Conservation (phyloP, 2,797 vertebrate species). For the Echeneis naucrates region DNA sequence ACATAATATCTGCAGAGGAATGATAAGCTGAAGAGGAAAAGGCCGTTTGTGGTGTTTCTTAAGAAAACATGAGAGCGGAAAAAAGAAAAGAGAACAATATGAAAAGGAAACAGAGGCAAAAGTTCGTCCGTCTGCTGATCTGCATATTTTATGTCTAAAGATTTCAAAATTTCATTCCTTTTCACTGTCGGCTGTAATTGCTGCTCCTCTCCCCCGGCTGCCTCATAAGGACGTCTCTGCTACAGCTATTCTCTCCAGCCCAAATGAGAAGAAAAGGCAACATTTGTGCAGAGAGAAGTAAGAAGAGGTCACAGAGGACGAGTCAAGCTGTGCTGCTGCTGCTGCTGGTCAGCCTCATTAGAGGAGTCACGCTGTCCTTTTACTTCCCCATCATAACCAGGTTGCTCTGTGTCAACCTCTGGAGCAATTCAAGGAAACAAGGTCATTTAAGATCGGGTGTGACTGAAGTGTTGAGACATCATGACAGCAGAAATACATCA, state of each 20-base stretch:
- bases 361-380: slow-evolving; percentile 46
- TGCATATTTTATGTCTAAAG: slow-evolving; percentile 3
- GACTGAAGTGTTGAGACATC: background rate
- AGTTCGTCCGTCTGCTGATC: background rate
- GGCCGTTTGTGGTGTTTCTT: slow-evolving; percentile 42
- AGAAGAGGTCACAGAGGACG: slow-evolving; percentile 33
- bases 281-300: background rate
- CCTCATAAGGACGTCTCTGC: slow-evolving; percentile 4
- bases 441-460: background rate
- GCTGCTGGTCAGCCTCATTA: slow-evolving; percentile 57
- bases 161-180: slow-evolving; percentile 10
- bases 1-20: slow-evolving; percentile 43
- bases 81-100: background rate
- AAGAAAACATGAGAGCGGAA: slow-evolving; percentile 5
- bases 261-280: slow-evolving; percentile 19
- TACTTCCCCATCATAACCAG: slow-evolving; percentile 17
- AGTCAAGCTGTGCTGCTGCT: slow-evolving; percentile 54
- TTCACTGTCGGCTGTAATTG: background rate
- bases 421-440: background rate
- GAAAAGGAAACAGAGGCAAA: background rate
- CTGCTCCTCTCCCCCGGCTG: background rate
- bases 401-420: slow-evolving; percentile 23
- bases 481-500: background rate
- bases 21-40: slow-evolving; percentile 54
- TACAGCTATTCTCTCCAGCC: background rate